Evolutionary conservation across 2,113 vertebrate species (phyloP).

Genomic region (Lepus timidus): DNA sequence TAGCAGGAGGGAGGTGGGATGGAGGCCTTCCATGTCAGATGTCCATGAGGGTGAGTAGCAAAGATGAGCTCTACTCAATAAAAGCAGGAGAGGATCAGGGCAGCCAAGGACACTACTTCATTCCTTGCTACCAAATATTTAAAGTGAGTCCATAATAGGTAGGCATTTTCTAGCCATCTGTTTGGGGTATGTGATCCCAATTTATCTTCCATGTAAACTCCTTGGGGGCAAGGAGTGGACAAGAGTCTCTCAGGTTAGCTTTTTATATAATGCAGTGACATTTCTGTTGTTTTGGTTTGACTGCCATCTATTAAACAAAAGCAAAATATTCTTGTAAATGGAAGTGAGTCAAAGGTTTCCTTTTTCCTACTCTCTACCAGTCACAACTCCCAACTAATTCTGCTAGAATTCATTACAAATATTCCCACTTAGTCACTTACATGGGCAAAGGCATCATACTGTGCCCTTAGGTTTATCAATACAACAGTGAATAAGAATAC

Average conservation of each 20-base stretch:
- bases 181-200: too few species aligned
- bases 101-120: neutral
- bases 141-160: neutral
- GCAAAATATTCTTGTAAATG: neutral
- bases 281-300: neutral
- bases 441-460: neutral
- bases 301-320: neutral
- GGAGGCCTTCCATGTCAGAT: neutral
- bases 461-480: neutral
- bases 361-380: neutral
- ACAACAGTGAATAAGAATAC: neutral
- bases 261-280: neutral
- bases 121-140: neutral
- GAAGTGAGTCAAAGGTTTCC: neutral
- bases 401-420: conserved; percentile 19
- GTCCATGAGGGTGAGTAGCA: neutral
- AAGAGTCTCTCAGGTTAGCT: neutral
- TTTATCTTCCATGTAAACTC: neutral
- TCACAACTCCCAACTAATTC: neutral
- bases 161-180: neutral
- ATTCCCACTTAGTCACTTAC: neutral
- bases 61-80: neutral
- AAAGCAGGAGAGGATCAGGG: neutral
- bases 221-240: neutral
- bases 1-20: neutral